Base-by-base conservation (phyloP, 2,888 invertebrate genomes). In the Agrotis ipsilon region DNA sequence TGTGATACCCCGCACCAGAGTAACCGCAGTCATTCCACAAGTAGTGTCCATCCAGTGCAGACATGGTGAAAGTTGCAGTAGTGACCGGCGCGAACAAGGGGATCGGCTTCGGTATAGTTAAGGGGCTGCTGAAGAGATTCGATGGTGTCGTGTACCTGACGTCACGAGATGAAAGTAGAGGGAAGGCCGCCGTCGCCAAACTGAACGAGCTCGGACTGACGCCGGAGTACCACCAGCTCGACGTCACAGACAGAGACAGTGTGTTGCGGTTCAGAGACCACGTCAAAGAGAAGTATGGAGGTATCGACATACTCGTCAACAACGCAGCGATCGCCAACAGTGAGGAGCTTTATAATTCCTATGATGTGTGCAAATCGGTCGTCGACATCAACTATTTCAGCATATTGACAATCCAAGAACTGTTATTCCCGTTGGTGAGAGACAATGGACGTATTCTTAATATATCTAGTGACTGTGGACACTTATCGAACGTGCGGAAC, bases 391-490 rank as follows among this genome's bases (percentile, higher is more conserved):
- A 98, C 89, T 98, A 97, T 87, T 97, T 96, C 87, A 96, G 96
- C 19, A 94, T 97, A 21, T 84, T 97, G 58, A 94, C 94, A 73
- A 94, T 97, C 9, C 97, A 98, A 86, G 94, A 97, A 61, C 89
- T 96, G 0, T 88, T 98, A n/a, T 98, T 97, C 90, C 98, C 98
- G 0, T 83, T 98, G 13, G 91, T 98, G 18, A 93, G 96, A 62
- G 91, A 97, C n/a, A 97, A 97, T 86, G 98, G 97, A 0, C 96
- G 97, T 55, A 97, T 98, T 19, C 97, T 98, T 0, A 97, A 98
- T 88, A 91, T 98, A 0, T 98, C 98, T 1, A 98, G 98, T 84
- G 96, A 97, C 63, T 96, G 96, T 60, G 98, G 98, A 0, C 97
- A 97, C 83, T 91, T 98, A 7, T 94, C 95, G 0, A 94, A 94